Conservation (phyloP, 2,797 vertebrate genomes). For the Sebastes vulpes region DNA sequence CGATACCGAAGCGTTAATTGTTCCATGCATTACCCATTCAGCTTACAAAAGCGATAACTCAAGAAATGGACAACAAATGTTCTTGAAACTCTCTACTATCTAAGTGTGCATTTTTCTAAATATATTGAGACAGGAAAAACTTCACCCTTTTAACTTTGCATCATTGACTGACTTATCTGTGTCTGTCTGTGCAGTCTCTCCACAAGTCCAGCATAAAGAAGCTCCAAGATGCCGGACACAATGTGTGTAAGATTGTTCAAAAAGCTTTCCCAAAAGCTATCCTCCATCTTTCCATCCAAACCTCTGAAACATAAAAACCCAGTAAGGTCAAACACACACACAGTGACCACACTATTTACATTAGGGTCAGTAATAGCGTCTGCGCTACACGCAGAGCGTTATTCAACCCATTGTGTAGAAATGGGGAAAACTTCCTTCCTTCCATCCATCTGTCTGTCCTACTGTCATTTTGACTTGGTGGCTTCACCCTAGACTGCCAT, state of each 20-base stretch:
- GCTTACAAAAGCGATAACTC: neutral
- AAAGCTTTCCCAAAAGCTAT: constrained; percentile 69
- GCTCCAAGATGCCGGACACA: constrained; percentile 87
- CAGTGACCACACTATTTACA: constrained; percentile 26
- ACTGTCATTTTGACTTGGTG: constrained; percentile 59
- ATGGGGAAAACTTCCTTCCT: constrained; percentile 24
- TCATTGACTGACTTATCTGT: constrained; percentile 76
- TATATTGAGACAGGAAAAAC: neutral
- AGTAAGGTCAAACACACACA: constrained; percentile 50
- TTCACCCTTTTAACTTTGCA: constrained; percentile 13
- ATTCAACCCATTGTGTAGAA: constrained; percentile 48
- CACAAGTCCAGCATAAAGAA: constrained; percentile 77
- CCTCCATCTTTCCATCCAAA: constrained; percentile 64
- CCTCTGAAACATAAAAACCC: constrained; percentile 54
- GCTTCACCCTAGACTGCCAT: constrained; percentile 79
- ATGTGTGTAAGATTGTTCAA: constrained; percentile 87
- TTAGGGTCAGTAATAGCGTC: constrained; percentile 43
- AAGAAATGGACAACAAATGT: neutral
- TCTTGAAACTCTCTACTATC: neutral
- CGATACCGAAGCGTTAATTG: neutral
- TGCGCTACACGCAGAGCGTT: constrained; percentile 30
- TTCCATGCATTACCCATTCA: constrained; percentile 4
- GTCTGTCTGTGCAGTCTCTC: constrained; percentile 85
- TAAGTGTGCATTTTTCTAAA: neutral
- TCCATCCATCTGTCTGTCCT: constrained; percentile 26